These are phyloP conservation scores for Carlito syrichta DNA, from an alignment of 2,113 vertebrate species.

Conservation along the genomic window DNA sequence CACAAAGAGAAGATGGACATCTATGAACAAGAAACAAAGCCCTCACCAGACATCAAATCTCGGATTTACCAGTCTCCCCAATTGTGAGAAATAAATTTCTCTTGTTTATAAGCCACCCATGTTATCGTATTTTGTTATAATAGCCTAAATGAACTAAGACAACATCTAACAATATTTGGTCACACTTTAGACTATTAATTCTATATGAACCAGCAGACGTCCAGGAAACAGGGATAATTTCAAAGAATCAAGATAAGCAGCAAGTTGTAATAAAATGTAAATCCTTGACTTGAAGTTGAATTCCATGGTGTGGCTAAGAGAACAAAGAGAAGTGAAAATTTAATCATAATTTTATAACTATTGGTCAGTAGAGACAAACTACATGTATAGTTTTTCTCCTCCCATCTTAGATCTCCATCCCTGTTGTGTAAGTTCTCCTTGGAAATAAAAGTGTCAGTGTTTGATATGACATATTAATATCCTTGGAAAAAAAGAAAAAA, in stretches of 20 bases:
- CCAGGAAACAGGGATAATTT: conserved; percentile 84
- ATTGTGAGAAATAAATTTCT: not conserved
- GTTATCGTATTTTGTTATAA: not conserved
- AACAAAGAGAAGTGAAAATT: conserved; percentile 73
- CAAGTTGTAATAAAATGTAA: conserved; percentile 77
- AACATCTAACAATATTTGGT: conserved; percentile 83
- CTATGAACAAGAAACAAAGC: not conserved
- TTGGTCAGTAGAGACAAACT: conserved; percentile 75
- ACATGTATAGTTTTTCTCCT: conserved; percentile 70
- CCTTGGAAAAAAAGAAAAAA: conserved; percentile 66
- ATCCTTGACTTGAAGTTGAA: conserved; percentile 75
- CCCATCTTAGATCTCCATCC: conserved; percentile 72
- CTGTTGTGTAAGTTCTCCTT: conserved; percentile 76
- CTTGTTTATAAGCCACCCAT: not conserved
- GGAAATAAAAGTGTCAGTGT: conserved; percentile 79
- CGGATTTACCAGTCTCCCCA: not conserved
- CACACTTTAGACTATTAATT: conserved; percentile 84
- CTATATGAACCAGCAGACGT: conserved; percentile 81
- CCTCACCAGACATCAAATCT: no score
- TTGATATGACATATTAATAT: conserved; percentile 74
- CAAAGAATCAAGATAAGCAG: conserved; percentile 77
- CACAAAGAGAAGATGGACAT: not conserved
- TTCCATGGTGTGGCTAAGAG: conserved; percentile 72
- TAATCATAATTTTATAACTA: conserved; percentile 80
- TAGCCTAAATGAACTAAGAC: not conserved